phyloP scores from a whole-genome alignment of 2,113 vertebrate genomes.

The Zeus faber region DNA sequence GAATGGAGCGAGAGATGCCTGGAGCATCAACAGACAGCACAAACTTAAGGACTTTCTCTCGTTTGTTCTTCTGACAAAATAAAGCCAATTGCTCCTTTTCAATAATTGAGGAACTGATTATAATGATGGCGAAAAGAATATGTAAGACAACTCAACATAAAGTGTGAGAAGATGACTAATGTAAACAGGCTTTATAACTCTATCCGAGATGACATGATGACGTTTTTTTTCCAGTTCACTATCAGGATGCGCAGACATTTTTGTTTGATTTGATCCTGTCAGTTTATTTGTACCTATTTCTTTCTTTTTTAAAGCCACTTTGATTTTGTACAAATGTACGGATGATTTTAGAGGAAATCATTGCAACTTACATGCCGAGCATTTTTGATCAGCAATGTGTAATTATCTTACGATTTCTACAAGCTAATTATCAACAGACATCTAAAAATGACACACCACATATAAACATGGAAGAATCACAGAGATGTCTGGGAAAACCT shows the following conservation, averaged over 20 bases:
- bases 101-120: constrained; percentile 48
- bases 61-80: constrained; percentile 43
- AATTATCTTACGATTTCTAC: constrained; percentile 47
- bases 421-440: constrained; percentile 44
- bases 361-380: constrained; percentile 52
- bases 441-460: constrained; percentile 22
- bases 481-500: constrained; percentile 32
- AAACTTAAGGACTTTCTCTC: constrained; percentile 47
- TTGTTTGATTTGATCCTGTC: constrained; percentile 37
- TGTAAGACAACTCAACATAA: constrained; percentile 42
- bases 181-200: constrained; percentile 52
- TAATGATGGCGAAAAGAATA: constrained; percentile 27
- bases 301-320: constrained; percentile 57
- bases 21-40: constrained; percentile 44
- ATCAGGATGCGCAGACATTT: constrained; percentile 62
- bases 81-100: constrained; percentile 57
- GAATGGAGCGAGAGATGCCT: constrained; percentile 30
- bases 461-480: constrained; percentile 22
- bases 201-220: constrained; percentile 35
- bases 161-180: constrained; percentile 1
- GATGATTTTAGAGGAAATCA: constrained; percentile 45
- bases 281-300: constrained; percentile 37
- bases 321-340: constrained; percentile 56
- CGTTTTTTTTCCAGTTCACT: constrained; percentile 50
- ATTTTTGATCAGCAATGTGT: constrained; percentile 50